Evolutionary conservation across 2,888 invertebrate genomes (phyloP).

Genomic region (Sinohyriopsis cumingii): DNA sequence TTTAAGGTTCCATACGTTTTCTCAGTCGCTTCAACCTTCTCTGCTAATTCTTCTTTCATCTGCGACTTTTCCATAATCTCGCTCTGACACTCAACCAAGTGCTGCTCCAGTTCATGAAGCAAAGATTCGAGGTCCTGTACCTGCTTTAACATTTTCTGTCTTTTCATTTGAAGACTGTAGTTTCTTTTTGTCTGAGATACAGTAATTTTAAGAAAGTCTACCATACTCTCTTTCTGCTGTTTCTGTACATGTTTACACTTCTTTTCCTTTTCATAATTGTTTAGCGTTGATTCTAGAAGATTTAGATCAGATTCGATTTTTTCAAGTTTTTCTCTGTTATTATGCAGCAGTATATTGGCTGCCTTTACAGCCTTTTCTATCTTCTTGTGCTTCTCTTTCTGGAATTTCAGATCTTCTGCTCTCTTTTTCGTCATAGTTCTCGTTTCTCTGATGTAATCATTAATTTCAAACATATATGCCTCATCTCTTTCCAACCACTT

Average conservation of each 20-base stretch:
- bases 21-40: constrained; percentile 56
- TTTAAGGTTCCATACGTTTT: constrained; percentile 57
- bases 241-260: constrained; percentile 56
- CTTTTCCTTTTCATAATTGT: constrained; percentile 51
- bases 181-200: constrained; percentile 67
- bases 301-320: constrained; percentile 61
- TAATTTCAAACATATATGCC: constrained; percentile 65
- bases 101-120: constrained; percentile 51
- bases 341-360: constrained; percentile 58
- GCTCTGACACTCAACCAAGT: constrained; percentile 55
- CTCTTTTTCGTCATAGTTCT: constrained; percentile 53
- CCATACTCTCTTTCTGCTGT: constrained; percentile 67
- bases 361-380: constrained; percentile 60
- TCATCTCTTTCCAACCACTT: constrained; percentile 67
- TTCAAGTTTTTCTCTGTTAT: constrained; percentile 61
- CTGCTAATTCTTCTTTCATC: constrained; percentile 53
- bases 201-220: constrained; percentile 67
- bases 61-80: constrained; percentile 59
- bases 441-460: constrained; percentile 62
- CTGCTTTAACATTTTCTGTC: constrained; percentile 60
- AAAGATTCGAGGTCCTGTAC: constrained; percentile 60
- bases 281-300: constrained; percentile 58
- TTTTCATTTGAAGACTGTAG: constrained; percentile 65
- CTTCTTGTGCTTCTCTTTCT: constrained; percentile 62
- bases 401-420: constrained; percentile 53